phyloP scores from a whole-genome alignment of 2,888 invertebrate genomes.

The Sarcophaga subvicina region DNA sequence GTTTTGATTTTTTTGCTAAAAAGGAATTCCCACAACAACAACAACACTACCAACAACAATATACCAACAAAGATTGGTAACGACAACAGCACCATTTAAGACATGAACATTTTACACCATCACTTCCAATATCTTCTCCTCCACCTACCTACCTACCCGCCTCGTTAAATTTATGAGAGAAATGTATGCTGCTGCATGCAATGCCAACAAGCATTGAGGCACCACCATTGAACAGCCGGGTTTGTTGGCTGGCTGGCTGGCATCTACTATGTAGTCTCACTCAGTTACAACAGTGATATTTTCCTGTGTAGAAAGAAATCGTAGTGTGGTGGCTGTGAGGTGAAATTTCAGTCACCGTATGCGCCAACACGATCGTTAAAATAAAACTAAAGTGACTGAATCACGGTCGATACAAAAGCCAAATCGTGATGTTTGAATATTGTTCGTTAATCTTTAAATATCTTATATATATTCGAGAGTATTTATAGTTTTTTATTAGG shows the following conservation, averaged over 20 bases:
- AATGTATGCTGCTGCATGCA: slow-evolving; percentile 44
- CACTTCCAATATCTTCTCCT: slow-evolving; percentile 49
- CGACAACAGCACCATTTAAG: slow-evolving; percentile 47
- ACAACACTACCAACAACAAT: slow-evolving; percentile 3
- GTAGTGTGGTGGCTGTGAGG: slow-evolving; percentile 55
- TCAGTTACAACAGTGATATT: slow-evolving; percentile 33
- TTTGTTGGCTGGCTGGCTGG: no score
- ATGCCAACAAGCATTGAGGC: slow-evolving; percentile 1
- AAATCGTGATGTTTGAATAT: slow-evolving; percentile 59
- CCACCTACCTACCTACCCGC: slow-evolving; percentile 1
- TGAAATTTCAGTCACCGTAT: slow-evolving; percentile 66
- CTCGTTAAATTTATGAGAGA: slow-evolving; percentile 9
- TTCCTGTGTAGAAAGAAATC: slow-evolving; percentile 7
- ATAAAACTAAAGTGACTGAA: slow-evolving; percentile 62
- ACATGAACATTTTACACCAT: slow-evolving; percentile 60
- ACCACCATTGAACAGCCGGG: not conserved
- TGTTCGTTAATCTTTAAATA: slow-evolving; percentile 36
- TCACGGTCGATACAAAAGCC: slow-evolving; percentile 63
- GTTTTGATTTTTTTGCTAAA: slow-evolving; percentile 21
- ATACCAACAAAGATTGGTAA: not conserved
- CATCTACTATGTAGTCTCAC: slow-evolving; percentile 13
- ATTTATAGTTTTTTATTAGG: slow-evolving; percentile 18
- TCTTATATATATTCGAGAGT: not conserved
- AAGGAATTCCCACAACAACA: slow-evolving; percentile 53
- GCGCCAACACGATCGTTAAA: slow-evolving; percentile 64